Evolutionary conservation across 2,113 vertebrate species (phyloP).

Genomic region (Psettodes erumei): DNA sequence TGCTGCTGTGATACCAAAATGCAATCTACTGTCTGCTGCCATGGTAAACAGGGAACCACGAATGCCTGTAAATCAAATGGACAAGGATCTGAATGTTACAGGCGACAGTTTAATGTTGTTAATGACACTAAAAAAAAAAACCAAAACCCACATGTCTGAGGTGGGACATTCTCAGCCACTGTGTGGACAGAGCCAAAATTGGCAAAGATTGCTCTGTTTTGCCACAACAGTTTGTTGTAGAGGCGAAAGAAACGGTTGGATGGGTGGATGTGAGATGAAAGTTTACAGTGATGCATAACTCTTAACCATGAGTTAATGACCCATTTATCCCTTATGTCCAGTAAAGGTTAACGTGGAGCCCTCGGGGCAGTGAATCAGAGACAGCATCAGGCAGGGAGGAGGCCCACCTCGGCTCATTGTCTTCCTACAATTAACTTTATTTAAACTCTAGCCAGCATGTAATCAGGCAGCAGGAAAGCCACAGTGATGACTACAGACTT

Average conservation of each 20-base stretch:
- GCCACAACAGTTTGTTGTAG: neutral
- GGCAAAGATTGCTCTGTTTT: neutral
- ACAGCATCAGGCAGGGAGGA: slow-evolving; percentile 56
- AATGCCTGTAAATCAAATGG: neutral
- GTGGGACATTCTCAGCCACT: neutral
- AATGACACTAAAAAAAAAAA: neutral
- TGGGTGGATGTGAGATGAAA: neutral
- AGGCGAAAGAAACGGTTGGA: neutral
- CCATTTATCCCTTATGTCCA: slow-evolving; percentile 5
- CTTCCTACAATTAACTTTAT: slow-evolving; percentile 76
- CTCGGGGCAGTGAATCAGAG: slow-evolving; percentile 48
- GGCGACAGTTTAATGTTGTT: neutral
- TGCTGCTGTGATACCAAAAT: too few species aligned
- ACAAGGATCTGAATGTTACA: neutral
- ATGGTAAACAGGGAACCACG: neutral
- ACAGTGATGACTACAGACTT: slow-evolving; percentile 72
- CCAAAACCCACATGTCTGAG: neutral
- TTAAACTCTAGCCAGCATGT: slow-evolving; percentile 70
- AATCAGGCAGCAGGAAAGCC: slow-evolving; percentile 70
- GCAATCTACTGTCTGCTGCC: too few species aligned
- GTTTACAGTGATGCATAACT: neutral
- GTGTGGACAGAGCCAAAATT: neutral
- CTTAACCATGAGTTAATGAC: neutral
- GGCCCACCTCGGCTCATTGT: slow-evolving; percentile 42
- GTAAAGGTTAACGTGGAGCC: slow-evolving; percentile 10